Evolutionary conservation across 2,888 invertebrate genomes (phyloP), one percentile per base, ranked within the genome.

Genomic region (Melieria picta): DNA sequence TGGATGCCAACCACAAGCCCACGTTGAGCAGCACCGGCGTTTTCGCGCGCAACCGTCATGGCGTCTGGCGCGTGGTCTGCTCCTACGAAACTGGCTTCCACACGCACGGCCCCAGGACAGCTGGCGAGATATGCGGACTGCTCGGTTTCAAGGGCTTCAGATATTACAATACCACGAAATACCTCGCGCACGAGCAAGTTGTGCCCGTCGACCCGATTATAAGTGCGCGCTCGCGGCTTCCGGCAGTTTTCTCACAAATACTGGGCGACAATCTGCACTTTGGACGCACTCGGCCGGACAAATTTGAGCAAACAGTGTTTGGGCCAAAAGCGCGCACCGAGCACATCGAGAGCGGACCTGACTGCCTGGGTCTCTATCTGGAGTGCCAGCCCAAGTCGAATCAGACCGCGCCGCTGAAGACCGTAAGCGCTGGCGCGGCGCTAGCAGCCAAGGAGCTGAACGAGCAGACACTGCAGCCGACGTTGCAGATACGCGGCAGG

Each of bases 21-120:
- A 85, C 87, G 72, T 83, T 92, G 6, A 89, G 88, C 74, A 84
- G 87, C 65, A 89, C 89, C 77, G 94, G 94, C 42, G 88, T 92
- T 69, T 83, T 94, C 64, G 90, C 91, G 0, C 88, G 89, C 79
- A 91, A 91, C 77, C 83, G 85, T n/a, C 85, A 89, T 45, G 91
- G 90, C 3, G 81, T 87, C 60, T 94, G 94, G 94, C 88, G 88
- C 65, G 89, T 92, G 3, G 85, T 91, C 1, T 94, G 94, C 80
- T 88, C 89, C 75, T 86, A 89, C 60, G 88, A 85, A 74, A 77
- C 80, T 7, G 68, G 71, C 48, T 79, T 78, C 62, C 65, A 82
- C 69, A 72, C 77, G 60, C 79, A 83, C 46, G 78, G 78, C 45
- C 80, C 82, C 1, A 78, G 80, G 75, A 88, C 89, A 9, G 91